Conservation (phyloP, 2,113 vertebrate genomes). For the Empidonax traillii region DNA sequence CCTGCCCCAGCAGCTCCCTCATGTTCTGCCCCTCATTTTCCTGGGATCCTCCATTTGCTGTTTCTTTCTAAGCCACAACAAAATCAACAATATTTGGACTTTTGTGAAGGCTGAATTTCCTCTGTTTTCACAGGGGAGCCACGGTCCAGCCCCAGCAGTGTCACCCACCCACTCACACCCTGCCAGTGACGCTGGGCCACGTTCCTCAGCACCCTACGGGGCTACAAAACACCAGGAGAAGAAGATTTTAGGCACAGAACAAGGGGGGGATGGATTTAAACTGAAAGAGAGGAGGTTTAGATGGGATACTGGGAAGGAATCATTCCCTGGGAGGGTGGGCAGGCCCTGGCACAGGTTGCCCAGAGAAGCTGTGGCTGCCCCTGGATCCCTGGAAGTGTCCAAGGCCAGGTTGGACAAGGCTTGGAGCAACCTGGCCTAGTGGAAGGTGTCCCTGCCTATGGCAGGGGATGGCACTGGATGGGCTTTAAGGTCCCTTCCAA, state of each 20-base stretch:
- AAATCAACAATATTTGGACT: not conserved
- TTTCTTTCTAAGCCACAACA: not conserved
- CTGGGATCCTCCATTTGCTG: not conserved
- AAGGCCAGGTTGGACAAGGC: fast-evolving
- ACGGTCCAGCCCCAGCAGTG: not conserved
- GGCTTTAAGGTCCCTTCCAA: not conserved
- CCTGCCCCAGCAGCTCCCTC: not conserved
- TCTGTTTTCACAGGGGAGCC: not conserved
- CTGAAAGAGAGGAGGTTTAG: not conserved
- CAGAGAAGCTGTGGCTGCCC: not conserved
- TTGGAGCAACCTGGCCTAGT: fast-evolving
- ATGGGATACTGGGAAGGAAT: not conserved
- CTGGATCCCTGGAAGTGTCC: not conserved
- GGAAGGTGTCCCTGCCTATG: not conserved
- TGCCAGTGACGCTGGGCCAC: fast-evolving
- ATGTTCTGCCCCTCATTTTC: not conserved
- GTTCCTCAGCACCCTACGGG: not conserved
- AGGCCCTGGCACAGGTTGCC: not conserved
- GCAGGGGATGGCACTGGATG: not conserved
- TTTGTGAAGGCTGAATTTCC: not conserved
- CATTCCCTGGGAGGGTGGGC: fast-evolving
- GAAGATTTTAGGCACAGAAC: not conserved
- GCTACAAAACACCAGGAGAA: not conserved
- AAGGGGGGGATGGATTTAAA: not conserved
- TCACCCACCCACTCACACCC: not conserved